These are phyloP conservation scores for Oscheius sp. DNA, from an alignment of 2,888 invertebrate species.

Conservation along the genomic window DNA sequence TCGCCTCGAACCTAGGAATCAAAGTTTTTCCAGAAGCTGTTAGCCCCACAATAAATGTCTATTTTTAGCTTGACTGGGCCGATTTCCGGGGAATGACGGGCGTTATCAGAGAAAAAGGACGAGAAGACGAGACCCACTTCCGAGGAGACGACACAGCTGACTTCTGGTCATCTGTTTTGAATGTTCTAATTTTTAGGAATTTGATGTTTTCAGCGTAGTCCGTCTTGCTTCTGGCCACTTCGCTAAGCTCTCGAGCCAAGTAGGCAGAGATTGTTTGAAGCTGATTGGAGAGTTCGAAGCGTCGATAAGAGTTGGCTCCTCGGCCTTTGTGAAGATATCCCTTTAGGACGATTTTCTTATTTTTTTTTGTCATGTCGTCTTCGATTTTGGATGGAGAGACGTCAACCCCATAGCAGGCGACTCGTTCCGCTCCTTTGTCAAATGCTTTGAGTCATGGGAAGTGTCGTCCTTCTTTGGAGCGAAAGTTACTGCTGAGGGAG, in stretches of 20 bases:
- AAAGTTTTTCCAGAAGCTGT: too few species aligned
- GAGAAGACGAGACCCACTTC: too few species aligned
- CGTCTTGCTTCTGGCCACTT: neutral
- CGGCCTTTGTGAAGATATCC: neutral
- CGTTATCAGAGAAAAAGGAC: too few species aligned
- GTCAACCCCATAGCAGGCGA: slow-evolving; percentile 26
- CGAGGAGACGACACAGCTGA: too few species aligned
- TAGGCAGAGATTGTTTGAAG: slow-evolving; percentile 32
- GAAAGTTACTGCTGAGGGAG: too few species aligned
- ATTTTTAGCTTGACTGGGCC: too few species aligned
- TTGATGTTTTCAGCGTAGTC: neutral
- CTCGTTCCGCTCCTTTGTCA: slow-evolving; percentile 17
- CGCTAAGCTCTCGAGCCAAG: slow-evolving; percentile 10
- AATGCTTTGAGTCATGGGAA: too few species aligned
- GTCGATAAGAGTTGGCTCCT: slow-evolving; percentile 12
- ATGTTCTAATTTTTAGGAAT: slow-evolving; percentile 13
- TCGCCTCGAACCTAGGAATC: too few species aligned
- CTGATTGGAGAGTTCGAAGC: slow-evolving; percentile 28
- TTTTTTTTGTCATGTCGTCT: neutral
- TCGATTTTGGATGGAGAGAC: slow-evolving; percentile 21
- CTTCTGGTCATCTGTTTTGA: too few species aligned
- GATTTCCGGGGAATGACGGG: too few species aligned
- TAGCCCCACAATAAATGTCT: too few species aligned
- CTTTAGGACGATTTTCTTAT: slow-evolving; percentile 6
- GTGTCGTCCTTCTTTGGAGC: too few species aligned